Percentiles rank a stretch among this genome's conserved stretches.
phyloP scores from a whole-genome alignment of 2,113 vertebrate species.

The Aleadryas rufinucha region DNA sequence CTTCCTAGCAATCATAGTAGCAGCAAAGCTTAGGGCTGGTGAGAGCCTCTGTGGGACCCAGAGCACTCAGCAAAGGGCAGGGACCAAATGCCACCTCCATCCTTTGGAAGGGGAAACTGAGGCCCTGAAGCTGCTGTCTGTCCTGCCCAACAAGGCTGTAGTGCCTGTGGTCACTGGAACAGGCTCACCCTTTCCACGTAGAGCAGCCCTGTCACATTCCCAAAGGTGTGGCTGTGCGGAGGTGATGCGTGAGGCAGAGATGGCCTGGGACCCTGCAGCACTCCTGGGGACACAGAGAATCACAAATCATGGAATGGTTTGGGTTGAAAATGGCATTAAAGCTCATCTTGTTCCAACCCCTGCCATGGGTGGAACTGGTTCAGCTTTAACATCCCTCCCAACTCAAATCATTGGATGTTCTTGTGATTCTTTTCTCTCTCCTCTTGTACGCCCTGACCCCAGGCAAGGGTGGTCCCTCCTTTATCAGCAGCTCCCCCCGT shows the following conservation, averaged over 20 bases:
- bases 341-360: background rate
- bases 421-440: background rate
- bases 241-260: background rate
- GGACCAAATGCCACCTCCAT: background rate
- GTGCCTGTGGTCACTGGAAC: background rate
- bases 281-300: background rate
- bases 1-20: background rate
- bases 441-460: background rate
- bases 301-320: background rate
- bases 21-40: background rate
- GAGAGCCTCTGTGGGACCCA: background rate
- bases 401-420: accelerated
- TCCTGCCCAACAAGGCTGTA: background rate
- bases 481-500: background rate
- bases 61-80: background rate
- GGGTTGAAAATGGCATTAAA: background rate
- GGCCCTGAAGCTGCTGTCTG: background rate
- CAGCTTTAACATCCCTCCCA: background rate
- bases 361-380: background rate
- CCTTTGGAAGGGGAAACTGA: background rate
- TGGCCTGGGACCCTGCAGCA: background rate
- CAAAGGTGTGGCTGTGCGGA: background rate
- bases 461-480: background rate
- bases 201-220: background rate
- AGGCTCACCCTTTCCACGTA: background rate